phyloP scores from a whole-genome alignment of 2,888 invertebrate species.

The Liodrosophila aerea region DNA sequence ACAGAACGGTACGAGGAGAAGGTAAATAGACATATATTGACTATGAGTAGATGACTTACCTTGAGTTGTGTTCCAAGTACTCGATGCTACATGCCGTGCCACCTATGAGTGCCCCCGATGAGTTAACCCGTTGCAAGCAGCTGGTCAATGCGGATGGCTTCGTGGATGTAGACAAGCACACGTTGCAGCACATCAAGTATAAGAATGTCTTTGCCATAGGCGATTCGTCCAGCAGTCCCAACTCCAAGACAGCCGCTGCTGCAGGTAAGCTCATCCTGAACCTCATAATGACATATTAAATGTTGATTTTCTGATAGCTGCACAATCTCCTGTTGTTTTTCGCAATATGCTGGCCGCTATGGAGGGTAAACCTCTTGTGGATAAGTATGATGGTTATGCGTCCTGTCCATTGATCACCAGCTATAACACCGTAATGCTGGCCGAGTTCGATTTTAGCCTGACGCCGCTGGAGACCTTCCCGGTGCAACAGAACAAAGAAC shows the following conservation, averaged over 20 bases:
- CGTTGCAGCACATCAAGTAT: slow-evolving; percentile 91
- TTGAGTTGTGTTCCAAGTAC: no score
- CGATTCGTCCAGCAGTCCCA: slow-evolving; percentile 95
- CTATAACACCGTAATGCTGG: slow-evolving; percentile 91
- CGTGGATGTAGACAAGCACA: slow-evolving; percentile 90
- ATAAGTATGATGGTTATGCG: slow-evolving; percentile 94
- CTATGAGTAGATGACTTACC: not conserved
- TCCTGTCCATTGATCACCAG: slow-evolving; percentile 97
- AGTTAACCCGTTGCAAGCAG: slow-evolving; percentile 84
- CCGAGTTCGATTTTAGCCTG: slow-evolving; percentile 95
- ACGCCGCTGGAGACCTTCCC: slow-evolving; percentile 96
- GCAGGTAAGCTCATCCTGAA: no score
- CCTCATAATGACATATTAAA: no score
- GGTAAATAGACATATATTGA: slow-evolving; percentile 54
- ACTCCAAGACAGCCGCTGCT: slow-evolving; percentile 98
- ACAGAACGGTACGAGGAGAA: slow-evolving; percentile 82
- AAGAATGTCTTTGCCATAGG: slow-evolving; percentile 96
- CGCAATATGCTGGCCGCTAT: slow-evolving; percentile 88
- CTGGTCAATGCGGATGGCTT: slow-evolving; percentile 89
- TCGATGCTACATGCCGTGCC: slow-evolving; percentile 94
- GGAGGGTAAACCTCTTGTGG: slow-evolving; percentile 83
- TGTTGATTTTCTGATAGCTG: no score
- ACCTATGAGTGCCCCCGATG: slow-evolving; percentile 91
- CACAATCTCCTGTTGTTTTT: slow-evolving; percentile 91
- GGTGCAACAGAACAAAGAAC: slow-evolving; percentile 85